Evolutionary conservation across 2,113 vertebrate genomes (phyloP), one percentile per base, ranked within the genome.

Genomic region (Australoheros scitulus): DNA sequence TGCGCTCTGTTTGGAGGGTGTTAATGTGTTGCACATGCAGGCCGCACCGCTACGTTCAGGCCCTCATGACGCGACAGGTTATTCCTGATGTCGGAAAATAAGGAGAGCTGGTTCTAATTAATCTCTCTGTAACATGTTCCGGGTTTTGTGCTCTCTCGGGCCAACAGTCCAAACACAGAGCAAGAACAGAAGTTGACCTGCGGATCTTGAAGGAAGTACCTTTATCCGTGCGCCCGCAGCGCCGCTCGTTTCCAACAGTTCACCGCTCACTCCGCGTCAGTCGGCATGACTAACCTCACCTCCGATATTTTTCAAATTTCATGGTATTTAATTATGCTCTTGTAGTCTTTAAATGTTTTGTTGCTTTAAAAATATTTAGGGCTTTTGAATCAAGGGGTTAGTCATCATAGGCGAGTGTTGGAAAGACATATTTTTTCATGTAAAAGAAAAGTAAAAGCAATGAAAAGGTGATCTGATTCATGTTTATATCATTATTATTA

Each of bases 11-110:
- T 78, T 88, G 82, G 50, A 63, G 87, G 87, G 89, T 89, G 92
- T 90, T 95, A 94, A 95, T 94, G 90, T 89, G 93, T 90, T 89
- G 84, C 95, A 94, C 91, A 87, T 94, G 93, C 70, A 83, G 84
- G 82, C 65, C 76, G 24, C 76, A 80, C 70, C 36, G 70, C 65
- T 78, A 83, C 22, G 78, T 50, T 75, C 86, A 32, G 88, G 75
- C 84, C 89, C 78, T 77, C 74, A 13, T 84, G 88, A 85, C 57
- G 80, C 81, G 38, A 79, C 79, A 79, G 82, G 87, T 81, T 70
- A 26, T 65, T 85, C 80, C 59, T 76, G 77, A 79, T 86, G 80
- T 77, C 17, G 86, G 68, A 80, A 80, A 47, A 81, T 20, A 55
- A 70, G 47, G 20, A 77, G 78, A 86, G 24, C 92, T 94, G 94